These are phyloP conservation scores for Chiloscyllium plagiosum DNA, from an alignment of 2,113 vertebrate genomes.

Conservation along the genomic window DNA sequence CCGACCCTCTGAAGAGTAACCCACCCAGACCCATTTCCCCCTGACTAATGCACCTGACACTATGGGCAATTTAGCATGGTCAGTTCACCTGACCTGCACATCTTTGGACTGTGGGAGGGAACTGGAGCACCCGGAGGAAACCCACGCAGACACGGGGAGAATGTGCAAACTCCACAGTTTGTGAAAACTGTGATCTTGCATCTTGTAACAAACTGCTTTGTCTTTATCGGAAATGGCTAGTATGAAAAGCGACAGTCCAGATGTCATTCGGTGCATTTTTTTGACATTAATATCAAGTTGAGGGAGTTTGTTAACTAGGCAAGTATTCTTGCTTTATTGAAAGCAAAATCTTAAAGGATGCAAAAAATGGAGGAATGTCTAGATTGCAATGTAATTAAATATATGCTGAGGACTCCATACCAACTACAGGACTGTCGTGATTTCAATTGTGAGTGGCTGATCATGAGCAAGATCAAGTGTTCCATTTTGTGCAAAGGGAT, in stretches of 20 bases:
- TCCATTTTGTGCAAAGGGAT: not conserved
- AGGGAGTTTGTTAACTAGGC: not conserved
- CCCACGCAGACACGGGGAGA: too few relatives aligned
- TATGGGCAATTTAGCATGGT: too few relatives aligned
- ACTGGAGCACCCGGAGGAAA: too few relatives aligned
- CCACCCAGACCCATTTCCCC: too few relatives aligned
- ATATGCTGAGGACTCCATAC: not conserved
- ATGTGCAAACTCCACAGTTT: too few relatives aligned
- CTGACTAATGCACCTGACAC: too few relatives aligned
- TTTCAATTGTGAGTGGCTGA: not conserved
- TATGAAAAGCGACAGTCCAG: not conserved
- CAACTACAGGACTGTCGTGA: not conserved
- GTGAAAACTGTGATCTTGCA: not conserved
- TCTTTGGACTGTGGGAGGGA: too few relatives aligned
- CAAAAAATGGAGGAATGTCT: not conserved
- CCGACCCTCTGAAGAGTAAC: too few relatives aligned
- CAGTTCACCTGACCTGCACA: too few relatives aligned
- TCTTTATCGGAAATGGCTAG: not conserved
- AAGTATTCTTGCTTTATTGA: not conserved
- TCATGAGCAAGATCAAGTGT: not conserved
- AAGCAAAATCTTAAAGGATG: not conserved
- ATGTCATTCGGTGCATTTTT: not conserved
- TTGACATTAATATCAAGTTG: not conserved
- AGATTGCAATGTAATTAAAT: not conserved
- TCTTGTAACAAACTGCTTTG: not conserved